Evolutionary conservation across 2,888 invertebrate genomes (phyloP).

Genomic region (Pristionchus maxplancki): DNA sequence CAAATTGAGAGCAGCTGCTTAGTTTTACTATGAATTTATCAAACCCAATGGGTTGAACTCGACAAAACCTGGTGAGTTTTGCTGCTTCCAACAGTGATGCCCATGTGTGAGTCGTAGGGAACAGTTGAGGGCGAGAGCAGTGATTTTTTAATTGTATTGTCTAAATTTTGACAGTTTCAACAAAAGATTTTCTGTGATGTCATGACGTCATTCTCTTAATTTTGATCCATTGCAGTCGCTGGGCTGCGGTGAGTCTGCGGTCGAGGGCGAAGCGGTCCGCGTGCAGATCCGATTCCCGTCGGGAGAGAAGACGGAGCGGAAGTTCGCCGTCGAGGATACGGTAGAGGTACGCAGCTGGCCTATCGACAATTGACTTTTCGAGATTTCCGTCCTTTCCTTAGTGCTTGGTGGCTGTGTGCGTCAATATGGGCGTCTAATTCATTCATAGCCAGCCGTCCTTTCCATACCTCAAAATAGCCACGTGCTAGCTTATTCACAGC

Average conservation of each 20-base stretch:
- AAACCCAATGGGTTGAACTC: too few relatives aligned
- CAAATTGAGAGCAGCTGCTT: too few relatives aligned
- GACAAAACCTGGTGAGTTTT: too few relatives aligned
- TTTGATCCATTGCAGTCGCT: not conserved
- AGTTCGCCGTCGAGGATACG: constrained; percentile 43
- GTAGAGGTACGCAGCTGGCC: constrained; percentile 20
- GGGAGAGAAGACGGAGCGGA: constrained; percentile 45
- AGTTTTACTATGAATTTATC: too few relatives aligned
- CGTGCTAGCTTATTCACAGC: not conserved
- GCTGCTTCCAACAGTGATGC: too few relatives aligned
- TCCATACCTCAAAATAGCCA: not conserved
- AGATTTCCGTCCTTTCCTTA: not conserved
- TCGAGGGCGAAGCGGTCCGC: constrained; percentile 46
- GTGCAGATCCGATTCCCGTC: constrained; percentile 51
- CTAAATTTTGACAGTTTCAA: too few relatives aligned
- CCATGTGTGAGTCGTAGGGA: too few relatives aligned
- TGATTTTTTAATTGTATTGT: too few relatives aligned
- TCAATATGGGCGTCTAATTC: not conserved
- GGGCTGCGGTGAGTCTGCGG: not conserved
- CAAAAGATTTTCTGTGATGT: too few relatives aligned
- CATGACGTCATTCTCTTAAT: too few relatives aligned
- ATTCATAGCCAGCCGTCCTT: not conserved
- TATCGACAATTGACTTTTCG: not conserved
- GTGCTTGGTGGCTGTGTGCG: not conserved
- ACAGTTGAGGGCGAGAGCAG: too few relatives aligned